These are phyloP conservation scores for Trissolcus brochymenae DNA, from an alignment of 2,888 invertebrate genomes.

Conservation along the genomic window DNA sequence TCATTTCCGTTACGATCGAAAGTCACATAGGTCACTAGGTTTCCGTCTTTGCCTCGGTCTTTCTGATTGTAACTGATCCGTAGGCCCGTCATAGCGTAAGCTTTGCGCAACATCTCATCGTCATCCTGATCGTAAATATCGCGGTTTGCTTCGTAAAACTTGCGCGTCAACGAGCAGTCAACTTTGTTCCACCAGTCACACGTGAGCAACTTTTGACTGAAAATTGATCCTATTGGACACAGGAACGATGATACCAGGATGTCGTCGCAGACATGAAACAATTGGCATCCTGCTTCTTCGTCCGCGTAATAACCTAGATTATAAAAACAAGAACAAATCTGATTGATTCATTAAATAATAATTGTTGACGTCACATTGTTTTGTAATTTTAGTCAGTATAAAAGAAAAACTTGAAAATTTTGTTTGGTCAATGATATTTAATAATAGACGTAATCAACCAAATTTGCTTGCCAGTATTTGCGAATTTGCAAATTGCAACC, in stretches of 20 bases:
- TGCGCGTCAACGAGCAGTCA: slow-evolving; percentile 78
- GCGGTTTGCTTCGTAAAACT: slow-evolving; percentile 75
- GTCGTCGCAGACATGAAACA: slow-evolving; percentile 81
- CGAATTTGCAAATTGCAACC: slow-evolving; percentile 29
- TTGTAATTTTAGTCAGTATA: too few species aligned
- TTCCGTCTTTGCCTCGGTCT: slow-evolving; percentile 59
- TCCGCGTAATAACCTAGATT: slow-evolving; percentile 83
- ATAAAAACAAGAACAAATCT: background rate
- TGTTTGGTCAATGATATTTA: background rate
- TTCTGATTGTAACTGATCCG: slow-evolving; percentile 72
- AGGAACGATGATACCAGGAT: slow-evolving; percentile 81
- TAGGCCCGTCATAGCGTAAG: slow-evolving; percentile 79
- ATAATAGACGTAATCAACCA: slow-evolving; percentile 2
- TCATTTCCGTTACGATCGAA: slow-evolving; percentile 61
- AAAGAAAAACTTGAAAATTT: too few species aligned
- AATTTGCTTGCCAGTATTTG: slow-evolving; percentile 20
- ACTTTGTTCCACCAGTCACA: slow-evolving; percentile 85
- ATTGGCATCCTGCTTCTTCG: slow-evolving; percentile 81
- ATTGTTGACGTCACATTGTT: background rate
- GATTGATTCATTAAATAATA: background rate
- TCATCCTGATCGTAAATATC: slow-evolving; percentile 74
- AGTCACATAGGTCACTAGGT: slow-evolving; percentile 43
- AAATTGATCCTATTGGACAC: slow-evolving; percentile 83
- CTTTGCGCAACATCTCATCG: slow-evolving; percentile 79
- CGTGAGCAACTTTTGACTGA: slow-evolving; percentile 82